Evolutionary conservation across 2,888 invertebrate genomes (phyloP).

Genomic region (Pyrochroa serraticornis): DNA sequence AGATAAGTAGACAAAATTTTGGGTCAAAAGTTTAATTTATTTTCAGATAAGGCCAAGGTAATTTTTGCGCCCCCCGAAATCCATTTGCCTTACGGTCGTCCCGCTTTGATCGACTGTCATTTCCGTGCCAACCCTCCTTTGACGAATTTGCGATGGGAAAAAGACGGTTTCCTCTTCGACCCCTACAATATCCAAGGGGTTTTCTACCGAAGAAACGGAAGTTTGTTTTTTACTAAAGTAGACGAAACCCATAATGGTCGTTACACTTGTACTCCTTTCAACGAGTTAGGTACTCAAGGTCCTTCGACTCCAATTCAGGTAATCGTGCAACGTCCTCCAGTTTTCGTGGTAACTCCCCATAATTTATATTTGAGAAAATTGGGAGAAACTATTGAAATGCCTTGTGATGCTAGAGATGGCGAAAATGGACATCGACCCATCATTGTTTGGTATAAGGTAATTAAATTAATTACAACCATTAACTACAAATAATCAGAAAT

Average conservation of each 20-base stretch:
- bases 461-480: slow-evolving; percentile 26
- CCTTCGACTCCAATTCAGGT: slow-evolving; percentile 84
- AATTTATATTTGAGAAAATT: slow-evolving; percentile 83
- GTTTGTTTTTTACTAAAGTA: slow-evolving; percentile 76
- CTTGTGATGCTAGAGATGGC: slow-evolving; percentile 79
- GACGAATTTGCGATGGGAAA: slow-evolving; percentile 90
- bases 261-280: slow-evolving; percentile 92
- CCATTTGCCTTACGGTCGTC: slow-evolving; percentile 81
- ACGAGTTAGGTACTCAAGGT: slow-evolving; percentile 84
- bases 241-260: slow-evolving; percentile 83
- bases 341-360: slow-evolving; percentile 80
- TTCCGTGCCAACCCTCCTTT: slow-evolving; percentile 91
- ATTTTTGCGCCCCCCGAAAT: slow-evolving; percentile 85
- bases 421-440: slow-evolving; percentile 69
- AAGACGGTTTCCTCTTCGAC: slow-evolving; percentile 89
- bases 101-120: slow-evolving; percentile 87
- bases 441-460: slow-evolving; percentile 73
- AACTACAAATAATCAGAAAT: slow-evolving; percentile 7
- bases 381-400: slow-evolving; percentile 80
- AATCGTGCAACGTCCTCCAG: slow-evolving; percentile 83
- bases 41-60: slow-evolving; percentile 86
- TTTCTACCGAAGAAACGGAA: slow-evolving; percentile 83
- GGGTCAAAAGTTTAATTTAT: slow-evolving; percentile 44
- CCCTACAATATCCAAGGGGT: slow-evolving; percentile 89
- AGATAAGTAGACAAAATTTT: no score